Evolutionary conservation across 2,113 vertebrate genomes (phyloP).

Genomic region (Motacilla alba): DNA sequence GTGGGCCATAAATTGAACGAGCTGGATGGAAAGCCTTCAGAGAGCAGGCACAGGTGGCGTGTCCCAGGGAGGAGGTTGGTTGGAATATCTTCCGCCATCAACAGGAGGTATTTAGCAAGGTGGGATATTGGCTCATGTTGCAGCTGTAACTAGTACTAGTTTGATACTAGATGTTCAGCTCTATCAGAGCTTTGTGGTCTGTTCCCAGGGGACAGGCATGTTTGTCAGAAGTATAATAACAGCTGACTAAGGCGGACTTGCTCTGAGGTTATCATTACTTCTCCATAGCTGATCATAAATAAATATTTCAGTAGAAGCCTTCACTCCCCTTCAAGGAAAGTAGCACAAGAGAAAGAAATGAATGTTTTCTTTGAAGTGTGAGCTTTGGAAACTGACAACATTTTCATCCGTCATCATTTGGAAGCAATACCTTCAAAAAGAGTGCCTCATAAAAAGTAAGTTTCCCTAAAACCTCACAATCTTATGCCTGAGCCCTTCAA

Average conservation of each 20-base stretch:
- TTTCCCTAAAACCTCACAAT: background rate
- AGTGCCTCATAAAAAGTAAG: background rate
- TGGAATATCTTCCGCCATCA: background rate
- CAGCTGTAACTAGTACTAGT: background rate
- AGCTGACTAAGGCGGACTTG: background rate
- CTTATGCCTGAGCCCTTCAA: background rate
- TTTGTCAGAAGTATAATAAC: background rate
- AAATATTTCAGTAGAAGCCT: background rate
- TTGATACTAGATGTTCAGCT: background rate
- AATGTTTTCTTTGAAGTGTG: background rate
- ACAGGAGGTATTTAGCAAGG: background rate
- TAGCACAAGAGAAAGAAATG: background rate
- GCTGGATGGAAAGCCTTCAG: background rate
- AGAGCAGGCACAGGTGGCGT: background rate
- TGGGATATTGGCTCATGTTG: background rate
- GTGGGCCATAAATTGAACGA: background rate
- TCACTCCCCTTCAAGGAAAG: background rate
- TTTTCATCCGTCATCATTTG: background rate
- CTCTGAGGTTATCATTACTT: background rate
- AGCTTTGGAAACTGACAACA: background rate
- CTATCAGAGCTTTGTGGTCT: background rate
- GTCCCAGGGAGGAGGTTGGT: background rate
- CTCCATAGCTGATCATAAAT: background rate
- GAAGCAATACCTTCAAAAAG: background rate
- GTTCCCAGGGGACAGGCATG: background rate